Percentiles rank a stretch among this genome's conserved stretches.
Evolutionary conservation across 2,797 vertebrate genomes (phyloP).

Genomic region (Alauda arvensis): DNA sequence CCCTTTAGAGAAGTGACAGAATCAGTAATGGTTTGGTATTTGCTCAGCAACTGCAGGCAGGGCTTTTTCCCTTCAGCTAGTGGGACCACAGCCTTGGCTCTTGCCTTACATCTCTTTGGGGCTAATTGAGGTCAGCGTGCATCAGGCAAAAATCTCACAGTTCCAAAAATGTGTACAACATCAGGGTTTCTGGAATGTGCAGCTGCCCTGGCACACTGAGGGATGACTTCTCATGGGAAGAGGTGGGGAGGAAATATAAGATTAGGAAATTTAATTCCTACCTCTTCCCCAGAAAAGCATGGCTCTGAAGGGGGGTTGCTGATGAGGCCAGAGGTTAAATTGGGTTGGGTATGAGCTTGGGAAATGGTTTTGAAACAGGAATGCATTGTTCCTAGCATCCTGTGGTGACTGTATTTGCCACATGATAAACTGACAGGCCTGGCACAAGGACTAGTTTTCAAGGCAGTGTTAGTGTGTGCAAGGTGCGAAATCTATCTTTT

Average conservation of each 20-base stretch:
- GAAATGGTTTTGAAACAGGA: background rate
- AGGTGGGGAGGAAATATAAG: background rate
- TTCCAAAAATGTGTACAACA: background rate
- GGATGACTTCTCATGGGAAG: background rate
- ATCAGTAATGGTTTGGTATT: background rate
- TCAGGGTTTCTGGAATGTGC: constrained; percentile 10
- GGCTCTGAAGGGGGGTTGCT: background rate
- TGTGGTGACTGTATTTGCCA: background rate
- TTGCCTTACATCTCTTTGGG: background rate
- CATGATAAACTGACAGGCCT: background rate
- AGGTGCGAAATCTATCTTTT: background rate
- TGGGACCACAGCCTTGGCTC: background rate
- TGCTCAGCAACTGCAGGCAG: background rate
- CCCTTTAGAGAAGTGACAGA: background rate
- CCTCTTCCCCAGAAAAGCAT: background rate
- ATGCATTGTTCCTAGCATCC: background rate
- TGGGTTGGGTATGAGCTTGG: background rate
- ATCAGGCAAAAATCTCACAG: background rate
- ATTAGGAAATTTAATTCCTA: background rate
- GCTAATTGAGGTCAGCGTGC: background rate
- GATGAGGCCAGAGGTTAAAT: background rate
- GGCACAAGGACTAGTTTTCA: background rate
- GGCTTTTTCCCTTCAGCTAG: background rate
- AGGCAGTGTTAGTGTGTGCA: background rate
- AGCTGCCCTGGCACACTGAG: constrained; percentile 1